Conservation (phyloP, 2,797 vertebrate genomes). For the Carduelis carduelis region DNA sequence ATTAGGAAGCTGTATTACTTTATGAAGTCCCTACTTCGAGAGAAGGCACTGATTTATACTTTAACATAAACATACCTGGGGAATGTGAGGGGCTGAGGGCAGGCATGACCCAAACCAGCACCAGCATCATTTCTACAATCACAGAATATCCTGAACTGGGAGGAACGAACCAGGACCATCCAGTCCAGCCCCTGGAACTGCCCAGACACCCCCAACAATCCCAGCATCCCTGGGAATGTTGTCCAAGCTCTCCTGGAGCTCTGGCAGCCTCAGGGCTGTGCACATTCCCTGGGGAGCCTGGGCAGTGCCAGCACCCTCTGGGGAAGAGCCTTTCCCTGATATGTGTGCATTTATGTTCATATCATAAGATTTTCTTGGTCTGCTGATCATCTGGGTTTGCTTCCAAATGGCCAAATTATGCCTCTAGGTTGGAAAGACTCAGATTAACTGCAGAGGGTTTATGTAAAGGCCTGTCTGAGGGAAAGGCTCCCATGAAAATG, state of each 20-base stretch:
- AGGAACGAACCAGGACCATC: not conserved
- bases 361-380: not conserved
- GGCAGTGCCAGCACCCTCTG: not conserved
- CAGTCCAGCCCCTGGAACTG: fast-evolving
- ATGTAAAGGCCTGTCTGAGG: not conserved
- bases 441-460: not conserved
- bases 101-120: not conserved
- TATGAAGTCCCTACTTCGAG: not conserved
- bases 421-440: not conserved
- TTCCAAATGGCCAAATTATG: not conserved
- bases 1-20: not conserved
- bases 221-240: fast-evolving
- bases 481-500: not conserved
- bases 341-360: not conserved
- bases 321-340: not conserved
- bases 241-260: not conserved
- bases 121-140: not conserved
- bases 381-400: not conserved
- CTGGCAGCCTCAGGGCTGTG: not conserved
- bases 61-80: not conserved
- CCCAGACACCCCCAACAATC: fast-evolving
- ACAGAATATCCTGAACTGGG: not conserved
- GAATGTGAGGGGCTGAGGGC: not conserved
- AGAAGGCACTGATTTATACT: not conserved
- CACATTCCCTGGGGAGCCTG: not conserved